These are phyloP conservation scores for Dioctria linearis DNA, from an alignment of 2,888 invertebrate species.

Conservation along the genomic window DNA sequence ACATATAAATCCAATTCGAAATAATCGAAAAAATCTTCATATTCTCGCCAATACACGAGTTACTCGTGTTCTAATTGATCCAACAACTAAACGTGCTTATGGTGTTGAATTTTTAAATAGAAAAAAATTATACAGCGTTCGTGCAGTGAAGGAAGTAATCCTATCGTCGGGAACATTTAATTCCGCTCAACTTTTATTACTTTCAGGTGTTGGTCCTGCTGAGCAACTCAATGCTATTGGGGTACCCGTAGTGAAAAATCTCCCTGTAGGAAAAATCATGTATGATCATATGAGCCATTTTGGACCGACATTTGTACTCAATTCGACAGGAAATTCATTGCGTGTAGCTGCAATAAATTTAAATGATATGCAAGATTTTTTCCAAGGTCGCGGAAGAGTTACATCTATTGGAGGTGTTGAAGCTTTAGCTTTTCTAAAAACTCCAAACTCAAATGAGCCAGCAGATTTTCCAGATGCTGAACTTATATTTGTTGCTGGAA, in stretches of 20 bases:
- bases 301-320: conserved; percentile 59
- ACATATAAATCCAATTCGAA: conserved; percentile 74
- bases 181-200: conserved; percentile 88
- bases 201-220: conserved; percentile 80
- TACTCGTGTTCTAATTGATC: conserved; percentile 77
- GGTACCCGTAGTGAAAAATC: conserved; percentile 75
- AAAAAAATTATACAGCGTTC: conserved; percentile 70
- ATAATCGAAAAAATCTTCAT: conserved; percentile 76
- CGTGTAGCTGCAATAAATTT: conserved; percentile 13
- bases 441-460: conserved; percentile 73
- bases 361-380: conserved; percentile 52
- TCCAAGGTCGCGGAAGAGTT: conserved; percentile 71
- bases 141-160: conserved; percentile 83
- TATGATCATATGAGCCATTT: conserved; percentile 71
- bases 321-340: conserved; percentile 58
- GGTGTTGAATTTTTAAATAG: conserved; percentile 78
- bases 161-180: conserved; percentile 88
- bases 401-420: conserved; percentile 78
- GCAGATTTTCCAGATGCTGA: conserved; percentile 79
- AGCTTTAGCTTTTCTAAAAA: conserved; percentile 78
- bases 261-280: conserved; percentile 78
- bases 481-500: conserved; percentile 77
- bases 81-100: conserved; percentile 74
- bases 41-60: conserved; percentile 76
- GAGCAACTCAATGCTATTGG: conserved; percentile 72